Percentiles rank a stretch among this genome's conserved stretches.
Conservation (phyloP, 2,888 invertebrate species). For the Meta bourneti region DNA sequence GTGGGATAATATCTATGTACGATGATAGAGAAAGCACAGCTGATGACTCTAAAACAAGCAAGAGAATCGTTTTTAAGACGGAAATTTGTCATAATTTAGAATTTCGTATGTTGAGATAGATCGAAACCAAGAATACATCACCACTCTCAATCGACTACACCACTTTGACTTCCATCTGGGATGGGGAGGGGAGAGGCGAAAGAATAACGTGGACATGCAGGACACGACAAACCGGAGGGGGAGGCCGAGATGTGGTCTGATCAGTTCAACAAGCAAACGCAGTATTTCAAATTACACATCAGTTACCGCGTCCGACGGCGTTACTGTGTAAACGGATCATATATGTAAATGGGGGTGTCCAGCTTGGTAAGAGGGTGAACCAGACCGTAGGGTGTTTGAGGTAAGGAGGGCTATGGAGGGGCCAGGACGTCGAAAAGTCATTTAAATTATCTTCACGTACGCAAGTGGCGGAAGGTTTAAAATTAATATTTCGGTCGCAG, state of each 20-base stretch:
- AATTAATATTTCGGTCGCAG: slow-evolving; percentile 19
- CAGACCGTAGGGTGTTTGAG: neutral
- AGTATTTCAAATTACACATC: slow-evolving; percentile 57
- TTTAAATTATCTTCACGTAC: slow-evolving; percentile 37
- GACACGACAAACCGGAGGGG: neutral
- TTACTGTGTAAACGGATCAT: slow-evolving; percentile 57
- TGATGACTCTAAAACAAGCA: too few species aligned
- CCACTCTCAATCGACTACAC: too few species aligned
- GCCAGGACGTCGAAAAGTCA: slow-evolving; percentile 4
- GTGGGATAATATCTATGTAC: too few species aligned
- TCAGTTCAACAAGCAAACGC: slow-evolving; percentile 59
- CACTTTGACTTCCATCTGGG: neutral
- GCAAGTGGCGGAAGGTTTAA: slow-evolving; percentile 26
- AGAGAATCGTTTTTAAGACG: too few species aligned
- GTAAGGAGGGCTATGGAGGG: neutral
- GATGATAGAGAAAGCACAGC: too few species aligned
- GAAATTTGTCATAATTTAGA: too few species aligned
- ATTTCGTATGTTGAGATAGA: too few species aligned
- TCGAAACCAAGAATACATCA: too few species aligned
- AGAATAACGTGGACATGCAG: slow-evolving; percentile 12
- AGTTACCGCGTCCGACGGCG: slow-evolving; percentile 11
- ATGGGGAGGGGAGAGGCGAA: neutral
- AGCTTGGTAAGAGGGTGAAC: neutral
- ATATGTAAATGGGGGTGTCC: slow-evolving; percentile 62
- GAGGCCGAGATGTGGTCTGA: slow-evolving; percentile 15